A percentile compares a stretch with the other conserved stretches of the same genome.
phyloP scores from a whole-genome alignment of 37 sponge, comb jelly and placozoan species.

The Amphimedon queenslandica region DNA sequence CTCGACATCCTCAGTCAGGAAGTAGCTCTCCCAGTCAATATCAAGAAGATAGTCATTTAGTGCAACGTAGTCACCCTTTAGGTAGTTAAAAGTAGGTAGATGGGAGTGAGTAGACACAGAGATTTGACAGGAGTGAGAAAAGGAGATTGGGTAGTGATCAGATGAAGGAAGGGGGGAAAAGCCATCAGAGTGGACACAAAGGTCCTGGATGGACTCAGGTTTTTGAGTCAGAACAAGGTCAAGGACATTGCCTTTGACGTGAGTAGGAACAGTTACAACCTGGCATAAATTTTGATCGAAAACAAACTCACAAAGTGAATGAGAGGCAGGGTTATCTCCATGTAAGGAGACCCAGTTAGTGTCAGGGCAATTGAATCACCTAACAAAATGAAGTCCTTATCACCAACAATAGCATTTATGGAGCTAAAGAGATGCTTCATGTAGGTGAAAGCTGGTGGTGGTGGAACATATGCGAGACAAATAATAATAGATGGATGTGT shows the following conservation, averaged over 20 bases:
- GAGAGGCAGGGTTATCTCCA: not conserved
- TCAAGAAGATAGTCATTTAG: too few species aligned
- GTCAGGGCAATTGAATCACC: too few species aligned
- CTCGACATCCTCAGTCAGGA: too few species aligned
- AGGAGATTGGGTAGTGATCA: slow-evolving; percentile 20
- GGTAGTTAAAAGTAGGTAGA: too few species aligned
- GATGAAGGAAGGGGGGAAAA: too few species aligned
- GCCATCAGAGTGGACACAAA: too few species aligned
- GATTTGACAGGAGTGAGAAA: too few species aligned
- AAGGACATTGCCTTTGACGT: slow-evolving; percentile 23
- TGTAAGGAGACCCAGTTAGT: slow-evolving; percentile 16
- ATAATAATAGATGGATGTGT: too few species aligned
- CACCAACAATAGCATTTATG: not conserved
- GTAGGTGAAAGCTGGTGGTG: not conserved
- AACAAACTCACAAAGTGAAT: slow-evolving; percentile 17
- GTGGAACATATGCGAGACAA: slow-evolving; percentile 20
- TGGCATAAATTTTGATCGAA: slow-evolving; percentile 27
- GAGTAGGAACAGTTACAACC: slow-evolving; percentile 19
- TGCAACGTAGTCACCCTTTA: too few species aligned
- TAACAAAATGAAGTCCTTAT: slow-evolving; percentile 6
- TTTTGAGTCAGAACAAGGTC: slow-evolving; percentile 18
- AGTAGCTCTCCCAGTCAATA: too few species aligned
- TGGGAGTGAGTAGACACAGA: too few species aligned
- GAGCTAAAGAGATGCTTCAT: not conserved
- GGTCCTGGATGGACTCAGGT: not conserved